These are phyloP conservation scores for Sula dactylatra DNA, from an alignment of 2,113 vertebrate species.

Conservation along the genomic window DNA sequence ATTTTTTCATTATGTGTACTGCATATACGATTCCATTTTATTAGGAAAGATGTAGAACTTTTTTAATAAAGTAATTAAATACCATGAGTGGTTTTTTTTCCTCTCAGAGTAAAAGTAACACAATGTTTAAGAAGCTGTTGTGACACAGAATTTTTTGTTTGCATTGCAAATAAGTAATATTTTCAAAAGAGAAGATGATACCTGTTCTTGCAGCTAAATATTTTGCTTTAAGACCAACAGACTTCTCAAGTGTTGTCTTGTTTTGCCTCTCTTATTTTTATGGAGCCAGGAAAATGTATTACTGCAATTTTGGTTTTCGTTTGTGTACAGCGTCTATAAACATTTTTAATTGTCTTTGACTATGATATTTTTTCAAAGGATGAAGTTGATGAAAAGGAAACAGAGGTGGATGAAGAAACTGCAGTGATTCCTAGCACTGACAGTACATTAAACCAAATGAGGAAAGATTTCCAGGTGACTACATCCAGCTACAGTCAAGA, in stretches of 20 bases:
- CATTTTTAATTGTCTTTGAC: constrained; percentile 24
- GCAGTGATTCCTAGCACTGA: constrained; percentile 61
- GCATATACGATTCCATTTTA: neutral
- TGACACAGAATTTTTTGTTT: neutral
- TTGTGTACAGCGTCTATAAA: neutral
- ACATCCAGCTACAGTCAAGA: constrained; percentile 69
- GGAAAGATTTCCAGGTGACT: constrained; percentile 67
- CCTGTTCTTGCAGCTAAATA: neutral
- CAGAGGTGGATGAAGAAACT: constrained; percentile 55
- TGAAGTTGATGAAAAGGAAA: constrained; percentile 67
- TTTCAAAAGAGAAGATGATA: neutral
- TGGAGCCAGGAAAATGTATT: neutral
- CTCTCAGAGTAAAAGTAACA: neutral
- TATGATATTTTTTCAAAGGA: constrained; percentile 71
- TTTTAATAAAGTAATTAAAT: neutral
- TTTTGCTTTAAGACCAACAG: neutral
- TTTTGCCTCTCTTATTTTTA: neutral
- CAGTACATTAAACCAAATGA: constrained; percentile 69
- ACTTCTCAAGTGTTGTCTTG: neutral
- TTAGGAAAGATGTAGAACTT: neutral
- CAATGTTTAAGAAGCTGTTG: neutral
- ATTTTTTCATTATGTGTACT: neutral
- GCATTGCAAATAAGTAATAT: neutral
- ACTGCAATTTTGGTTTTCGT: neutral
- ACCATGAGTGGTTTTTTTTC: neutral